phyloP scores from a whole-genome alignment of 2,888 invertebrate genomes.

The Gibbula magus region DNA sequence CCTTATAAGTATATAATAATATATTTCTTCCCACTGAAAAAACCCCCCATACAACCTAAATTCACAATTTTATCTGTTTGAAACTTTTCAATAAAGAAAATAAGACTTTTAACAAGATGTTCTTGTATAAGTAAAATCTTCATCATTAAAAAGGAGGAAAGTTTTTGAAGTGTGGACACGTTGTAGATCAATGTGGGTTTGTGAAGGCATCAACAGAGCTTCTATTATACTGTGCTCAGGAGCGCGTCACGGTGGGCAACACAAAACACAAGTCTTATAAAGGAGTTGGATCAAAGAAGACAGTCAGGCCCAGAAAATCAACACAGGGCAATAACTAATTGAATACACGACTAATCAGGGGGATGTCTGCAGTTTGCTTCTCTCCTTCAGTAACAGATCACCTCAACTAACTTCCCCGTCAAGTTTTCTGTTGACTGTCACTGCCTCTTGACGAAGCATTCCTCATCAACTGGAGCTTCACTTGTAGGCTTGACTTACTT shows the following conservation, averaged over 20 bases:
- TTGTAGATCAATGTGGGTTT: not conserved
- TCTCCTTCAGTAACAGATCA: not conserved
- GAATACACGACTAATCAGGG: conserved; percentile 18
- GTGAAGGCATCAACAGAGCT: not conserved
- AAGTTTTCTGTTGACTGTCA: conserved; percentile 11
- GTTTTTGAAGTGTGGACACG: no score
- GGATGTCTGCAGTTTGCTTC: not conserved
- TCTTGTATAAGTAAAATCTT: no score
- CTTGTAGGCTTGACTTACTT: not conserved
- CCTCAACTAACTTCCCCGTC: conserved; percentile 11
- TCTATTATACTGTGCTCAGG: not conserved
- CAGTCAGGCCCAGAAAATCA: conserved; percentile 18
- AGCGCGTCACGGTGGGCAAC: not conserved
- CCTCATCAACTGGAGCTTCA: not conserved
- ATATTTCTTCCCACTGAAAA: no score
- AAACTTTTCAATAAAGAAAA: no score
- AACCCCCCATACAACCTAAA: no score
- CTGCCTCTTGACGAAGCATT: conserved; percentile 1
- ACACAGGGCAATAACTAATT: conserved; percentile 21
- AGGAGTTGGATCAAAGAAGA: not conserved
- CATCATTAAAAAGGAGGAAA: no score
- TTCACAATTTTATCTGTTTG: no score
- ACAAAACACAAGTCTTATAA: conserved; percentile 14
- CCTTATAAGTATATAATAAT: no score
- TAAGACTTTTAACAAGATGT: no score